Conservation (phyloP, 2,797 vertebrate species). For the Ibycter americanus region DNA sequence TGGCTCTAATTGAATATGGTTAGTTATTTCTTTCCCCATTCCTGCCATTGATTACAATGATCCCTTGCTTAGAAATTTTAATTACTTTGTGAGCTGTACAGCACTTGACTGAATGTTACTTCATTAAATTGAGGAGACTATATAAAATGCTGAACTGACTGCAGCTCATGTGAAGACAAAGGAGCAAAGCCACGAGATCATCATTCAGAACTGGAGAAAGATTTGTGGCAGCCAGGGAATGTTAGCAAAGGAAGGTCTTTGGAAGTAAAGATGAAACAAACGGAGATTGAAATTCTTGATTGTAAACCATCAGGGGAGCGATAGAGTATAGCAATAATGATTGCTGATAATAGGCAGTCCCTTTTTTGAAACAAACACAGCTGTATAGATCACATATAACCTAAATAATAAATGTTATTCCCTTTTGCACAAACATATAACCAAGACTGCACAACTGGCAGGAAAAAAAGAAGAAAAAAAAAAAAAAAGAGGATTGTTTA, state of each 20-base stretch:
- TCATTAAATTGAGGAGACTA: not conserved
- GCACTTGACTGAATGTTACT: not conserved
- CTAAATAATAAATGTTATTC: not conserved
- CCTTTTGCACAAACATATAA: not conserved
- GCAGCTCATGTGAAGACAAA: not conserved
- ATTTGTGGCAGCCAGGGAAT: not conserved
- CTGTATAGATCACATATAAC: not conserved
- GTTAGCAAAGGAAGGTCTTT: not conserved
- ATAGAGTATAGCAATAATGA: not conserved
- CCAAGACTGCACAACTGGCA: not conserved
- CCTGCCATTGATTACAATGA: not conserved
- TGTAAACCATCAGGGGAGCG: not conserved
- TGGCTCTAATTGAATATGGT: not conserved
- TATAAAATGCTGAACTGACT: not conserved
- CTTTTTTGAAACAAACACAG: not conserved
- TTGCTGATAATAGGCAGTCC: not conserved
- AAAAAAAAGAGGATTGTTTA: not conserved
- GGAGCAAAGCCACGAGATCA: not conserved
- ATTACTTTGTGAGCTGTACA: not conserved
- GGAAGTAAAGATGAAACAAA: not conserved
- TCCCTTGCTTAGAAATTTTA: not conserved
- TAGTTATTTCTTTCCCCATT: not conserved
- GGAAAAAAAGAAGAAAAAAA: not conserved
- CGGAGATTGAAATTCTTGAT: not conserved
- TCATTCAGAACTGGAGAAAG: not conserved